Base-by-base conservation (phyloP, 1,140 invertebrate species). In the Drosophila willistoni region DNA sequence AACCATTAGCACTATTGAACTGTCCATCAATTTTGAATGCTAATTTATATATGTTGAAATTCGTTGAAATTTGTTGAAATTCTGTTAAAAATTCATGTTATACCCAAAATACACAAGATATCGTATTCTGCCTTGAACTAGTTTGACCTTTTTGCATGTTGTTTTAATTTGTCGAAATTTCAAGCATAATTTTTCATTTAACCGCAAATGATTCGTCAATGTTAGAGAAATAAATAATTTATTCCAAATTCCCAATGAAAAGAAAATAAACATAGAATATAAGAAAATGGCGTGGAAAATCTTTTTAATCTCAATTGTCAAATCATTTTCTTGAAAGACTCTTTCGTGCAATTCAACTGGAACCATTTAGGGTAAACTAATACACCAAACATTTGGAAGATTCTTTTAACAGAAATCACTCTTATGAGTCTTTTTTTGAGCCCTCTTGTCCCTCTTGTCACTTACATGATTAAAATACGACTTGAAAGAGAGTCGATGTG, bases 121-220 rank as follows among this genome's bases (percentile, higher is more conserved):
- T 4, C 3, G 19, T 22, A 47, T 47, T 44, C 7, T 22, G 5
- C 44, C 44, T 51, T 51, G 44, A 51, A 51, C 44, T 51, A 51
- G 7, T 51, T 51, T 51, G 17, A 51, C 44, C 44, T 51, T 51
- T 51, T 51, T 22, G 9, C 9, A 22, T 51, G 44, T 51, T 51
- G 17, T 51, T 51, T 51, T 51, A 51, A 22, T 51, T 51, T 51
- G 44, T 51, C 44, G 44, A 51, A 51, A 51, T 51, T 51, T 22
- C 5, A 1, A 51, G 19, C 17, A 51, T 51, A 9, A 51, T 51
- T 22, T 51, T 51, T 51, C 44, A 51, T 51, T 51, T 10, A 22
- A 2, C 3, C 44, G 44, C 44, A 51, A 51, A 19, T 51, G 44
- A 51, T 51, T 51, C 44, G 44, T 51, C 44, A 51, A 51, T 51